Conservation (phyloP, 92 coral and sea anemone genomes). For the Ricordea florida region DNA sequence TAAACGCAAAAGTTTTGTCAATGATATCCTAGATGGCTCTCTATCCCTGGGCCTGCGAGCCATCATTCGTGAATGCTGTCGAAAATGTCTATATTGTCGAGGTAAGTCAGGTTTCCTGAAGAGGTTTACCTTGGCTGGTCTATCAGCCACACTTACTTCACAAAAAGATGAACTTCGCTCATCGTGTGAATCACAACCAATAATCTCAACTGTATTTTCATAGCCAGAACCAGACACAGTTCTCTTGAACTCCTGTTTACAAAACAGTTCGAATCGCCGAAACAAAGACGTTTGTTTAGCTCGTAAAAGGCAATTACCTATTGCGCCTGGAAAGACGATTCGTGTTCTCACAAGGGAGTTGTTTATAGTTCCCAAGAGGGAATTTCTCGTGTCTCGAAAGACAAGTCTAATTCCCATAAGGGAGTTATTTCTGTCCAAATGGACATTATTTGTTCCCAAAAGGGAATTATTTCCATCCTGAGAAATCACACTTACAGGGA, state of each 20-base stretch:
- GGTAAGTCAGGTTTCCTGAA: not conserved
- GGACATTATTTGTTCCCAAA: conserved; percentile 37
- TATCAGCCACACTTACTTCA: not conserved
- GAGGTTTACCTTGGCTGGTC: conserved; percentile 4
- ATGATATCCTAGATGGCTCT: conserved; percentile 33
- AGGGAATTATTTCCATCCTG: conserved; percentile 25
- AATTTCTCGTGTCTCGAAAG: conserved; percentile 31
- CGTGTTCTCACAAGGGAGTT: not conserved
- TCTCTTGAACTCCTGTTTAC: conserved; percentile 5
- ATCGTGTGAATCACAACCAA: conserved; percentile 7
- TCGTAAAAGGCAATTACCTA: not conserved
- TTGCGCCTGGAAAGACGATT: not conserved
- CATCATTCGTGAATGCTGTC: conserved; percentile 4
- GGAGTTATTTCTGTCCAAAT: conserved; percentile 26
- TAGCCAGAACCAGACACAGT: conserved; percentile 5
- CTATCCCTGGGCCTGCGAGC: conserved; percentile 23
- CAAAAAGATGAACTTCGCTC: not conserved
- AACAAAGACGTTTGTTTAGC: not conserved
- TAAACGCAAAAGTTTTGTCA: conserved; percentile 12
- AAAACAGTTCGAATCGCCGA: not conserved
- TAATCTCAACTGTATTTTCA: conserved; percentile 4
- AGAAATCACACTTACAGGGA: not conserved
- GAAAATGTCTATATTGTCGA: conserved; percentile 18
- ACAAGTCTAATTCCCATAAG: conserved; percentile 13
- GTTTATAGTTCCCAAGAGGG: conserved; percentile 1